Base-by-base conservation (phyloP, 2,113 vertebrate species). In the Oxygymnocypris stewartii region DNA sequence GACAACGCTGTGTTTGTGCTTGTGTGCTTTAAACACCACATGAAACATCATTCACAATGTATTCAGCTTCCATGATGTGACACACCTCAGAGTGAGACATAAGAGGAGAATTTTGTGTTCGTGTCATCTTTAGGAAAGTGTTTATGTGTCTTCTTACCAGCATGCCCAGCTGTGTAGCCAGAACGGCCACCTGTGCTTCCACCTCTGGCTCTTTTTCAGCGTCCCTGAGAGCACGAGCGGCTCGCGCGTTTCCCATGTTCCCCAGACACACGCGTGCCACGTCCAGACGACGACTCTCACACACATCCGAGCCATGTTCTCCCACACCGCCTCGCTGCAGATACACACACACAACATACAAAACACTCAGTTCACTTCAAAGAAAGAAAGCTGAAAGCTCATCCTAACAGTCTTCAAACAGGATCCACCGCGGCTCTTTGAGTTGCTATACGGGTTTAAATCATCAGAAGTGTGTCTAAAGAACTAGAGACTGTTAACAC, bases 291-390 rank as follows among this genome's bases (percentile, higher is more conserved):
- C 94, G 96, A 0, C 96, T 98, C 94, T 98, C 92, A 99, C 97
- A 13, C 98, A 99, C 97, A 98, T 97, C 78, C 96, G 95, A 0
- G 98, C 98, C 98, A 99, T 98, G 93, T 96, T 99, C 94, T 98
- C 97, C 98, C 98, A 99, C 65, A 99, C 97, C 0, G 95, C 92
- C 93, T 97, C 94, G 2, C 98, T 99, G 89, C 44, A 78, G 10
- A 75, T 44, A 18, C 67, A 84, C n/a, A 40, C 42, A 83, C 82
- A 80, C 49, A 69, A 87, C 23, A 73, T 7, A 42, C 18, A 57
- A 23, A 42, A 20, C 11, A 28, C 4, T 76, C 40, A 76, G 18
- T 3, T 44, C 73, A 25, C 40, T 40, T 42, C 59, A 25, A 9
- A n/a, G 13, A 51, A 54, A 54, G 51, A 54, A 54, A 54, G 9